phyloP scores from a whole-genome alignment of 2,113 vertebrate species.

The Coturnix japonica region DNA sequence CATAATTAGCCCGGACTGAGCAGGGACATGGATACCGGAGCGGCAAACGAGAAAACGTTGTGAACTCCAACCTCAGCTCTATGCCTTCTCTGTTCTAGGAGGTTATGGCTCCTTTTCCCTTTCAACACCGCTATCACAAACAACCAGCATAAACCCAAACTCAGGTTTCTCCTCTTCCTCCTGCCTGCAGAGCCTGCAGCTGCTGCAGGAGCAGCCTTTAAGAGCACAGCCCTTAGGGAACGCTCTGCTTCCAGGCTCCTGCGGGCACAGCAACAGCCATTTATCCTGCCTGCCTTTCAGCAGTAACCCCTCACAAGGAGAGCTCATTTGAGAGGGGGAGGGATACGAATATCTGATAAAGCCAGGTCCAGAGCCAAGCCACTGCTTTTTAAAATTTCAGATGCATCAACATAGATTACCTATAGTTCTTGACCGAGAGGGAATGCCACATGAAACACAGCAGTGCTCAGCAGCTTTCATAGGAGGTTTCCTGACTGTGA shows the following conservation, averaged over 20 bases:
- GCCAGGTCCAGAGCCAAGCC: neutral
- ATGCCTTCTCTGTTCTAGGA: neutral
- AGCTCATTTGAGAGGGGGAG: neutral
- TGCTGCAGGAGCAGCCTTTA: neutral
- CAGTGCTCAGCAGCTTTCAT: neutral
- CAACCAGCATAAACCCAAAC: neutral
- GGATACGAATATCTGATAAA: neutral
- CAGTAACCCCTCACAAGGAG: neutral
- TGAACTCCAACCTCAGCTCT: neutral
- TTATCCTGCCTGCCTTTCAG: neutral
- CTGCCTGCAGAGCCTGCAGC: neutral
- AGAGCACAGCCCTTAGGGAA: neutral
- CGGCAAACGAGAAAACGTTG: neutral
- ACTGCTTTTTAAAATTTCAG: neutral
- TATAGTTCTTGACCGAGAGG: neutral
- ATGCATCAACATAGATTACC: neutral
- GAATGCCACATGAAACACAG: neutral
- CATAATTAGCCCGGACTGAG: constrained; percentile 24
- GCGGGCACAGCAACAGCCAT: neutral
- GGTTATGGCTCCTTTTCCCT: neutral
- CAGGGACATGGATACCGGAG: neutral
- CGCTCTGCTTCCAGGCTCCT: neutral
- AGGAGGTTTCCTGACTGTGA: neutral
- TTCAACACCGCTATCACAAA: neutral
- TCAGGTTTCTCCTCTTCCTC: neutral